Conservation (phyloP, 2,797 vertebrate genomes). For the Danio aesculapii region DNA sequence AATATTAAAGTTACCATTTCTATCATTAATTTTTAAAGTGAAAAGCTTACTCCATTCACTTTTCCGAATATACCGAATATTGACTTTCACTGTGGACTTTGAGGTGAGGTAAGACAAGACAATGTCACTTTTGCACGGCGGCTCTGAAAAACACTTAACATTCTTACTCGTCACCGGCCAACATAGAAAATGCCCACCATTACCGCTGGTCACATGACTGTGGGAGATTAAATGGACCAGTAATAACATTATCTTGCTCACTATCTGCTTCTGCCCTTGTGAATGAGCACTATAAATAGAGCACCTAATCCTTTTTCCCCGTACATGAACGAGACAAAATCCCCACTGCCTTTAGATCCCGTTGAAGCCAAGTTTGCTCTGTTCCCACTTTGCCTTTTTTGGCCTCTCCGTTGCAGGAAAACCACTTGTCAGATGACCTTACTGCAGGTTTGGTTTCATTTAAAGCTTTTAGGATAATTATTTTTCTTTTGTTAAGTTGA, state of each 20-base stretch:
- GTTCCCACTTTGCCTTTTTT: not conserved
- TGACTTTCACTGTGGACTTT: not conserved
- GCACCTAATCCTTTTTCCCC: constrained; percentile 58
- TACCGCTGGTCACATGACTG: constrained; percentile 60
- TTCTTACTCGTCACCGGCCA: constrained; percentile 51
- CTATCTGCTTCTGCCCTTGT: constrained; percentile 65
- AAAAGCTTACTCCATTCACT: not conserved
- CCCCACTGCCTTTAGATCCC: constrained; percentile 1
- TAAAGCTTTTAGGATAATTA: not conserved
- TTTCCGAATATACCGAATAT: constrained; percentile 3
- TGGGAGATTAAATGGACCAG: constrained; percentile 67
- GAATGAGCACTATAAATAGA: constrained; percentile 62
- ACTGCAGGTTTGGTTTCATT: not conserved
- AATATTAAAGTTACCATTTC: not conserved
- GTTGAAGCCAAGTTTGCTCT: not conserved
- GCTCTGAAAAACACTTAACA: constrained; percentile 58
- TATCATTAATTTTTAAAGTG: not conserved
- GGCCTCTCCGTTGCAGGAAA: not conserved
- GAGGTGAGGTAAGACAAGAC: constrained; percentile 44
- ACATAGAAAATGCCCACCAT: constrained; percentile 64
- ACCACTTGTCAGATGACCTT: not conserved
- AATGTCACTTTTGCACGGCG: constrained; percentile 50
- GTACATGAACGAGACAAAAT: constrained; percentile 51
- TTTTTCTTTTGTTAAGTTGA: not conserved
- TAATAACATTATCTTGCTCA: constrained; percentile 69